Conservation (phyloP, 2,888 invertebrate species). For the Lissocephala sabroskyi region DNA sequence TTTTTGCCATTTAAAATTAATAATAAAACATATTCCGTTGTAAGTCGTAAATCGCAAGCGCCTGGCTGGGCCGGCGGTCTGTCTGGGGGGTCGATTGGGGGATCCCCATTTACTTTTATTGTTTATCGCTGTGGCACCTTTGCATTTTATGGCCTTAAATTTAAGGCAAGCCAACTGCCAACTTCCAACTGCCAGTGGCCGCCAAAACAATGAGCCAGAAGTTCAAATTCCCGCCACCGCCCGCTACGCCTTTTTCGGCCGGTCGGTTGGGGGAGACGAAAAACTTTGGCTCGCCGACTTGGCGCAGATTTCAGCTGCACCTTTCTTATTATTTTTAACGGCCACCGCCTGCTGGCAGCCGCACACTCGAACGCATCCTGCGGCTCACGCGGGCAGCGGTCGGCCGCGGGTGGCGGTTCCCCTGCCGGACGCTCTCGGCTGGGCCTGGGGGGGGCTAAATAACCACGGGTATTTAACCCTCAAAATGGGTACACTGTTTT, state of each 20-base stretch:
- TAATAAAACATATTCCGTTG: no score
- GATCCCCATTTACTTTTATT: constrained; percentile 28
- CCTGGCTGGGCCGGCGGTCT: not conserved
- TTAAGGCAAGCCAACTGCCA: constrained; percentile 55
- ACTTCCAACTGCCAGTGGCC: constrained; percentile 23
- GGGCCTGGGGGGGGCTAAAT: constrained; percentile 21
- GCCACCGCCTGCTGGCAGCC: constrained; percentile 52
- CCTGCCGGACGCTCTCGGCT: no score
- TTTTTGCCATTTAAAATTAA: no score
- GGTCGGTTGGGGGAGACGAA: constrained; percentile 17
- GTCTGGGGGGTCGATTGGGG: not conserved
- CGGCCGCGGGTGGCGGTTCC: no score
- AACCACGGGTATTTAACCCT: constrained; percentile 46
- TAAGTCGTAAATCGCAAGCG: no score
- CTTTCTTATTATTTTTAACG: constrained; percentile 40
- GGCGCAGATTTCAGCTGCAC: constrained; percentile 35
- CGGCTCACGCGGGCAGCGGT: no score
- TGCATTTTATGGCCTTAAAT: constrained; percentile 55
- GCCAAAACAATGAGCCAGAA: constrained; percentile 55
- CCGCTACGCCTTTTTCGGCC: constrained; percentile 47
- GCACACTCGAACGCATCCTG: constrained; percentile 45
- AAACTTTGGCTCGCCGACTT: constrained; percentile 20
- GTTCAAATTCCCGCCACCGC: constrained; percentile 17
- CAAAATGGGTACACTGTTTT: constrained; percentile 59
- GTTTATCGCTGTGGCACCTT: constrained; percentile 57